phyloP scores from a whole-genome alignment of 2,888 invertebrate species.

The Hybos culiciformis region DNA sequence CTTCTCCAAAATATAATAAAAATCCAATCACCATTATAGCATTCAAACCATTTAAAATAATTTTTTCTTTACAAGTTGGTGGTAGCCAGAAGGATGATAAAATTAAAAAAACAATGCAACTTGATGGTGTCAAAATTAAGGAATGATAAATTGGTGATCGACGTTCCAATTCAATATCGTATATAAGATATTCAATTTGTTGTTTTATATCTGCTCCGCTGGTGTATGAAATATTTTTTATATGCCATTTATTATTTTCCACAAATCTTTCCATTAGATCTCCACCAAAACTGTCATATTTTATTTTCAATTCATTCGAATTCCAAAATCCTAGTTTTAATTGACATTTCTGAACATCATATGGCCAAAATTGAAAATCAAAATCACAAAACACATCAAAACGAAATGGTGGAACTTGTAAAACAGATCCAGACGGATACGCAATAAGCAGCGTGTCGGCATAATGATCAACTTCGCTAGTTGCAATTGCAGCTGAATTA shows the following conservation, averaged over 20 bases:
- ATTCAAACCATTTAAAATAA: conserved; percentile 40
- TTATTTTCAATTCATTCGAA: conserved; percentile 45
- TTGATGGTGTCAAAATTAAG: conserved; percentile 47
- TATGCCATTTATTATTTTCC: conserved; percentile 33
- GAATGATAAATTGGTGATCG: conserved; percentile 46
- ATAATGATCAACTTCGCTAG: conserved; percentile 35
- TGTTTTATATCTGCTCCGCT: conserved; percentile 18
- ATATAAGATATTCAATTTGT: conserved; percentile 21
- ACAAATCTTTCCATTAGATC: conserved; percentile 21
- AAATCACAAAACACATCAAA: conserved; percentile 50
- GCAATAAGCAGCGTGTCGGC: conserved; percentile 15
- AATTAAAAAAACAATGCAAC: conserved; percentile 46
- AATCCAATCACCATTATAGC: conserved; percentile 41
- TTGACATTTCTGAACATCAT: conserved; percentile 51
- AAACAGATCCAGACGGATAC: conserved; percentile 38
- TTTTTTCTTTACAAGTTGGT: conserved; percentile 44
- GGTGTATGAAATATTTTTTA: conserved; percentile 29
- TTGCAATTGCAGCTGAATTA: conserved; percentile 50
- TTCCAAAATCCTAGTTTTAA: conserved; percentile 64
- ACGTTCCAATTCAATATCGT: conserved; percentile 34
- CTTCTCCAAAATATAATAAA: conserved; percentile 43
- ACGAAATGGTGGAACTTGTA: conserved; percentile 56
- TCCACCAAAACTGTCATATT: conserved; percentile 18
- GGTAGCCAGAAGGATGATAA: conserved; percentile 48
- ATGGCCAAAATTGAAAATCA: conserved; percentile 60